Base-by-base conservation (phyloP, 2,797 vertebrate species). In the Merluccius polli region DNA sequence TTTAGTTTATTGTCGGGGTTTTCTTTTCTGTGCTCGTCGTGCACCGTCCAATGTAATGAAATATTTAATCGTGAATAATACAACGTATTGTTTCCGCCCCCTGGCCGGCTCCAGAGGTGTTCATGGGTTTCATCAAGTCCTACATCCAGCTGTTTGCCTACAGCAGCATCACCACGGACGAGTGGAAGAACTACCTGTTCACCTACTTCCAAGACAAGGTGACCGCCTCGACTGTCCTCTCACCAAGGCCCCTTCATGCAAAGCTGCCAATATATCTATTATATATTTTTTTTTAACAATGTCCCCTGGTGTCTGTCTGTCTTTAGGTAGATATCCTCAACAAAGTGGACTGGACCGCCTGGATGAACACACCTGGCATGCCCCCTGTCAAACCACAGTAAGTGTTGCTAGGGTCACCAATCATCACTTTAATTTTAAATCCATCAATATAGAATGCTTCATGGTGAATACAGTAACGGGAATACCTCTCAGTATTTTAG, bases 131-230 rank as follows among this genome's bases (percentile, higher is more conserved):
- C 70, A 86, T 99, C 79, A 98, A 96, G 91, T 95, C 95, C 1
- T 99, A 99, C 78, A 92, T 99, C 86, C 94, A 97, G 90, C 84
- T 93, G 44, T 98, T 97, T 78, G 95, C 97, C 76, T 98, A 98
- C 86, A 92, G 94, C 88, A 98, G 95, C 44, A 92, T 96, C 73
- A 94, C 92, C 72, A 97, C 96, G 0, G 96, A 98, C 0, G 94
- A 98, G 63, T 99, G 98, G 98, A 99, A 98, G 89, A 89, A 89
- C 5, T 95, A 95, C 90, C 92, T 99, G 32, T 98, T 95, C 90
- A 93, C 93, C 30, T 95, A 97, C 90, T 99, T 98, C 86, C 96
- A 95, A 83, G 94, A 99, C 86, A 95, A 99, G 96, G 98, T 98
- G n/a, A 35, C 21, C 29, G 10, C 29, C 8, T 24, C 18, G n/a